Evolutionary conservation across 1,140 invertebrate species (phyloP), one percentile per base, ranked within the genome.

Genomic region (Theocolax elegans): DNA sequence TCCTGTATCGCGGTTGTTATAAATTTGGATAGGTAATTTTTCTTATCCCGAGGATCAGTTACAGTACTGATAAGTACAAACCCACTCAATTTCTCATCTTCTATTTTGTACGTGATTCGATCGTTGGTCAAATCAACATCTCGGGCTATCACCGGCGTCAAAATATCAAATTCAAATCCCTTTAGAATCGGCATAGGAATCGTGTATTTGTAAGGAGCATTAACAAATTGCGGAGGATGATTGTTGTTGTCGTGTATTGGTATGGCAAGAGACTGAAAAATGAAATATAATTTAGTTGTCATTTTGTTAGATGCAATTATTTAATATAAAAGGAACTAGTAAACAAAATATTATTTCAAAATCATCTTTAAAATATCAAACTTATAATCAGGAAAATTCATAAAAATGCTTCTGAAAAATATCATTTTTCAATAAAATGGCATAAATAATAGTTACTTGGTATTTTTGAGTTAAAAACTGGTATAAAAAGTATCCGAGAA

Each of bases 101-200:
- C 42, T 4, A 46, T 8, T 19, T 13, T 46, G 17, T n/a, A 56
- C 1, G 27, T 40, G 2, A 60, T 44, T 1, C 13, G 12, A 15
- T 60, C 21, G n/a, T 60, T 60, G 12, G 56, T 60, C 19, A 60
- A 25, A 44, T 60, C 56, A n/a, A 44, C 21, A 27, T 60, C 56
- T 13, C 40, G n/a, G n/a, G 25, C 56, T 42, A 40, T n/a, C 3
- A 60, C 42, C 15, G 31, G 19, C 8, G 12, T 13, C 9, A 42
- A 2, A 10, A 9, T 13, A 15, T 23, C 6, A 44, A 60, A 42
- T 4, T 23, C 38, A 17, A 42, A 60, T 3, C 21, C 38, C 19
- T 40, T 44, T 13, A 19, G 12, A 21, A 60, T 19, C 25, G 56
- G 56, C 56, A 60, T 60, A 7, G 56, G 35, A 9, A 60, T 3